Base-by-base conservation (phyloP, 2,113 vertebrate species). In the Serilophus lunatus region DNA sequence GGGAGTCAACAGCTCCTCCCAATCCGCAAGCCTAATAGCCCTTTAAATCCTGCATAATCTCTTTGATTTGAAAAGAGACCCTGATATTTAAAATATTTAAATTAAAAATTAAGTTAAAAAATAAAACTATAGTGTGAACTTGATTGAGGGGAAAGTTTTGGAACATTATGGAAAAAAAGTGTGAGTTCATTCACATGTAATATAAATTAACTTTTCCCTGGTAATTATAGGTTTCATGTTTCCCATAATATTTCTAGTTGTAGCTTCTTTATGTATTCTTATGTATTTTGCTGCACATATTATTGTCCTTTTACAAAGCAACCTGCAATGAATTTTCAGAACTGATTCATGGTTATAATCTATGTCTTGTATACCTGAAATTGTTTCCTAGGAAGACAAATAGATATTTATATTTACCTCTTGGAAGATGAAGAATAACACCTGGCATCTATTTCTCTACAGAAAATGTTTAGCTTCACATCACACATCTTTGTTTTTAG, bases 401-500 rank as follows among this genome's bases (percentile, higher is more conserved):
- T 7, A 51, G 28, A 44, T 74, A 61, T 50, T 59, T 70, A 35
- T 59, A 51, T 83, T 65, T 86, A 38, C 22, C 24, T 93, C 80
- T 86, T 51, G 29, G n/a, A 70, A 86, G 42, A 72, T 38, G 42
- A 57, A 80, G 45, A 80, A 26, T 50, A 93, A 69, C 40, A 88
- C 63, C 76, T 95, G 80, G 36, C 23, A 44, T 66, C 18, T 59
- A 47, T 87, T 88, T 74, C 60, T 77, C 44, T 51, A 60, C 40
- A 63, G 51, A 90, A 94, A 81, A 77, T 51, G 10, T 95, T 95
- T 86, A 93, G 60, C 60, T 81, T 93, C 56, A 64, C 49, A 81
- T 88, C 40, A 78, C 61, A 94, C 13, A 78, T 71, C 72, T 64
- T 93, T 36, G 78, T 92, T 75, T 12, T 86, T 91, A 96, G 69